Base-by-base conservation (phyloP, 2,113 vertebrate genomes). In the Glaucidium brasilianum region DNA sequence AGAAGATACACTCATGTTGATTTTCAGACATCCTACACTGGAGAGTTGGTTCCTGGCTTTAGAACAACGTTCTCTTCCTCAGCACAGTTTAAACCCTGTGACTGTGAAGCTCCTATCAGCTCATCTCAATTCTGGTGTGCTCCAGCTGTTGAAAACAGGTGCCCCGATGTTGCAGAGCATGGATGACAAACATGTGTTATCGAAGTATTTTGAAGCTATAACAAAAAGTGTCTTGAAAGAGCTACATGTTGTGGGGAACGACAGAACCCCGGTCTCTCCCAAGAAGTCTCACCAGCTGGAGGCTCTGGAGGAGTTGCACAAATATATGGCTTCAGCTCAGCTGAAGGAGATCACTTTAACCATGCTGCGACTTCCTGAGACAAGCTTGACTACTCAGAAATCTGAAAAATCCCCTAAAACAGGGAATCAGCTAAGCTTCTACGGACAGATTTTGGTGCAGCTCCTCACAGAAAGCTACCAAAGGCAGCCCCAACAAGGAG, bases 1-100 rank as follows among this genome's bases (percentile, higher is more conserved):
- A 43, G 94, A 98, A 90, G 97, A 98, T 29, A 77, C 97, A 15
- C 96, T 99, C 1, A 22, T 59, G 60, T 95, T 98, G 76, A 67
- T 99, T 97, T 99, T 99, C 91, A 98, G 97, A 56, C 99, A 99
- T 68, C 99, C 99, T 8, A 98, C 96, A 0, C 47, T 99, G 96
- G 98, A 99, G 94, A 98, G 97, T 96, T 99, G 99, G 99, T 99
- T 99, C 95, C 97, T 99, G 96, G 98, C 99, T 76, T 77, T 99
- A 97, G 99, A 99, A 64, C 96, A 94, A 53, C 96, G 92, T 82
- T 94, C 97, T 15, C 45, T 99, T 14, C 99, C 99, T 8, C 96
- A 98, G 2, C 98, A 99, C 76, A 94, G 77, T 16, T 98, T 99
- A 88, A 99, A 98, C 88, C 98, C 99, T 0, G 56, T 99, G 67